Base-by-base conservation (phyloP, 2,113 vertebrate species). In the Bucco capensis region DNA sequence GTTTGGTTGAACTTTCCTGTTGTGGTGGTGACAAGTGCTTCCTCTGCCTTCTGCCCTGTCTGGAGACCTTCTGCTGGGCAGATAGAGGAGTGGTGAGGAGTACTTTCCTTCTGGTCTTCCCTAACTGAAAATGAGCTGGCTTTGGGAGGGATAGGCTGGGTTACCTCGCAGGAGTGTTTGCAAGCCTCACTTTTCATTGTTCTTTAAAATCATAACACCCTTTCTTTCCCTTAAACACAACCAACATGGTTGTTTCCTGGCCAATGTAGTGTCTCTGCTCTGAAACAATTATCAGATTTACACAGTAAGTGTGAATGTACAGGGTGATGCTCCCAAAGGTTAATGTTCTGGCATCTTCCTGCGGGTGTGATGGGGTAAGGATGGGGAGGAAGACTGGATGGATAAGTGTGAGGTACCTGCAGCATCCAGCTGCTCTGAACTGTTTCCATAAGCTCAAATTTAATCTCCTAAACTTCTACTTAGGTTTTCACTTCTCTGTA, bases 351-450 rank as follows among this genome's bases (percentile, higher is more conserved):
- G 31, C 8, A 4, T 69, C 54, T 35, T 67, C 22, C 49, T 37
- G 49, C 4, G 4, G 71, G 12, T 1, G 0, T 40, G 53, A 31
- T n/a, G 40, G 47, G 51, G 17, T 31, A 51, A 47, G 37, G 61
- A 51, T 31, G 30, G 33, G 42, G 58, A 84, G 69, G 72, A 60
- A 21, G 35, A 67, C 22, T 0, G 0, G 11, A 13, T 62, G 31
- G 33, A 4, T 31, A 9, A 47, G 6, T 5, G 1, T 1, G 0
- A 5, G 8, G 27, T 35, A 47, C 56, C 23, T 0, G 0, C 64
- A 73, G 61, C 74, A 56, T 51, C 40, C 70, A 11, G 18, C 66
- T 72, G 40, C 65, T 90, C 73, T 60, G 61, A 78, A 19, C 33
- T 4, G 21, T 56, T 92, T 42, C 74, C 27, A 4, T 14, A 44